Percentiles rank a stretch among this genome's conserved stretches.
Evolutionary conservation across 2,113 vertebrate species (phyloP).

Genomic region (Emydura subglobosa): DNA sequence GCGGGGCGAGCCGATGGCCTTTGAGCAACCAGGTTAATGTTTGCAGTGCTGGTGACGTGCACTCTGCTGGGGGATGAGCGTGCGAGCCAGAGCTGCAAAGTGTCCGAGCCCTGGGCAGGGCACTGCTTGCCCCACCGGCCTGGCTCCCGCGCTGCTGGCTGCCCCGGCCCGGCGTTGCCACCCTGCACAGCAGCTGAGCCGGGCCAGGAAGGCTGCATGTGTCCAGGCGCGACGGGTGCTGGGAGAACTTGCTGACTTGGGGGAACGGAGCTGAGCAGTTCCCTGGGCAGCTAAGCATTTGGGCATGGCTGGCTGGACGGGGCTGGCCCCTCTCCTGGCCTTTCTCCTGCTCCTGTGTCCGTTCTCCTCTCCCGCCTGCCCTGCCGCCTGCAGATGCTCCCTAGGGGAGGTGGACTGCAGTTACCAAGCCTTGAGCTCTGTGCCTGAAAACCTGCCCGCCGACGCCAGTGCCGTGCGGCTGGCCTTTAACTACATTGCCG

Average conservation of each 20-base stretch:
- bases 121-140: background rate
- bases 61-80: fast-evolving
- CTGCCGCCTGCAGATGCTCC: conserved; percentile 66
- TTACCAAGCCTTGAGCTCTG: conserved; percentile 34
- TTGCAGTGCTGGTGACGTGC: background rate
- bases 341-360: conserved; percentile 29
- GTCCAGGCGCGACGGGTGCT: fast-evolving
- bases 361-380: background rate
- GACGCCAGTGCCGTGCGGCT: conserved; percentile 65
- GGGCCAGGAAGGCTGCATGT: background rate
- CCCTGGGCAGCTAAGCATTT: fast-evolving
- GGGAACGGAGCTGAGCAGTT: background rate
- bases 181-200: background rate
- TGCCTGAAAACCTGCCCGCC: conserved; percentile 59
- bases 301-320: background rate
- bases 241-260: background rate
- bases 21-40: background rate
- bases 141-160: fast-evolving
- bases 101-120: background rate
- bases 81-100: fast-evolving
- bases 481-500: conserved; percentile 69
- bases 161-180: fast-evolving
- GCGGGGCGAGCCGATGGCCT: background rate
- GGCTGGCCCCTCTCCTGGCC: background rate
- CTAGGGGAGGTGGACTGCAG: conserved; percentile 66